Conservation (phyloP, 2,797 vertebrate species). For the Sparus aurata region DNA sequence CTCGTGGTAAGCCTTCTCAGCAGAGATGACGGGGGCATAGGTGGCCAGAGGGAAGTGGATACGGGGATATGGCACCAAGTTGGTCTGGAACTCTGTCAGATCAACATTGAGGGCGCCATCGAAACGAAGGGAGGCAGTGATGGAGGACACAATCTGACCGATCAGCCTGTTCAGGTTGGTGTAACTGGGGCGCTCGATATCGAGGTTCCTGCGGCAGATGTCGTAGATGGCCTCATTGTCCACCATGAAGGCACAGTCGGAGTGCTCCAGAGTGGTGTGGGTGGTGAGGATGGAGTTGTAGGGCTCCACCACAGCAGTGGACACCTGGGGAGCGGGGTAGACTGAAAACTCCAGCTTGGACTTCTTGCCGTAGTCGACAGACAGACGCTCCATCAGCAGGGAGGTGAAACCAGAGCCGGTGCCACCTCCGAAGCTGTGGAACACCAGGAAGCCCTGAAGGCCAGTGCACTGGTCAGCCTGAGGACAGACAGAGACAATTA, state of each 20-base stretch:
- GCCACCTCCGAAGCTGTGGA: conserved; percentile 91
- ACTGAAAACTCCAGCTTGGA: conserved; percentile 90
- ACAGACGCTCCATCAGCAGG: conserved; percentile 89
- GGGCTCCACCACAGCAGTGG: conserved; percentile 89
- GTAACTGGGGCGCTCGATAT: conserved; percentile 86
- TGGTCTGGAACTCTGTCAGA: conserved; percentile 90
- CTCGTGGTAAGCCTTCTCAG: conserved; percentile 78
- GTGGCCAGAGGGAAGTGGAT: conserved; percentile 81
- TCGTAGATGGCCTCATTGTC: conserved; percentile 84
- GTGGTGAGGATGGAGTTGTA: conserved; percentile 89
- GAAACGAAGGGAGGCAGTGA: conserved; percentile 88
- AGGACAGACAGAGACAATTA: conserved; percentile 1
- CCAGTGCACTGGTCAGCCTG: conserved; percentile 81
- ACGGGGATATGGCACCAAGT: conserved; percentile 84
- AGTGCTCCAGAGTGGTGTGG: conserved; percentile 84
- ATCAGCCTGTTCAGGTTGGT: conserved; percentile 88
- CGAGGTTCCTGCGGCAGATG: conserved; percentile 87
- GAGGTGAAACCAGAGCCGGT: conserved; percentile 91
- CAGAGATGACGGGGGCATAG: conserved; percentile 86
- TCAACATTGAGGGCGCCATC: conserved; percentile 88
- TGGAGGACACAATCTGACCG: conserved; percentile 87
- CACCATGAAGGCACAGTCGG: conserved; percentile 83
- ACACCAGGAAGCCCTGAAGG: conserved; percentile 84
- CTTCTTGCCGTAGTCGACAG: conserved; percentile 89
- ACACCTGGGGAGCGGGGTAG: conserved; percentile 90